These are phyloP conservation scores for Formicarius rufipectus DNA, from an alignment of 2,113 vertebrate species.

Conservation along the genomic window DNA sequence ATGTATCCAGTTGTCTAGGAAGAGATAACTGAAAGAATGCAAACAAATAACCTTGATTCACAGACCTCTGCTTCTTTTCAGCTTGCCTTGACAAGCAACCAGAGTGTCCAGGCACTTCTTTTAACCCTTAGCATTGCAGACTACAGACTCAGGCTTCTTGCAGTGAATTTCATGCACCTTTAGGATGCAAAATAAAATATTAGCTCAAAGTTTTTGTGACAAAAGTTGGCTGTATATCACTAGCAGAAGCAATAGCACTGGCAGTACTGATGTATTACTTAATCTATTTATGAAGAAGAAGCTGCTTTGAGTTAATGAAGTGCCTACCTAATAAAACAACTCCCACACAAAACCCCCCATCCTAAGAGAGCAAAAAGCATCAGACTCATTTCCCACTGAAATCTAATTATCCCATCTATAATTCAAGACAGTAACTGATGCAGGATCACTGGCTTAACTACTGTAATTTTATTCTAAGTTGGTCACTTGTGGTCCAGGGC, in stretches of 20 bases:
- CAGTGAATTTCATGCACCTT: not conserved
- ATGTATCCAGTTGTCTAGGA: not conserved
- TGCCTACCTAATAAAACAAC: not conserved
- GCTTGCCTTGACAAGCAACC: not conserved
- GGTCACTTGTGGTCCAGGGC: not conserved
- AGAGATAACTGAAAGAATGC: constrained; percentile 21
- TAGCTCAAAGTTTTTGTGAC: not conserved
- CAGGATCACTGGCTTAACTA: not conserved
- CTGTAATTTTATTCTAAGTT: not conserved
- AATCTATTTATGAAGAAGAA: not conserved
- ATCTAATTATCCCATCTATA: not conserved
- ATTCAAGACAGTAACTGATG: not conserved
- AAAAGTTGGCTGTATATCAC: not conserved
- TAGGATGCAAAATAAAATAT: not conserved
- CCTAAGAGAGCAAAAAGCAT: not conserved
- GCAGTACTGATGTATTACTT: not conserved
- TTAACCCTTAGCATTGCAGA: not conserved
- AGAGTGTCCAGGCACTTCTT: not conserved
- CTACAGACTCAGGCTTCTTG: not conserved
- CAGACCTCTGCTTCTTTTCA: constrained; percentile 16
- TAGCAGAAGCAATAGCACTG: not conserved
- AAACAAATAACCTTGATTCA: not conserved
- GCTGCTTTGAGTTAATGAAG: not conserved
- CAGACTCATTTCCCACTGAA: not conserved
- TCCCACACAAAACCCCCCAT: fast-evolving